These are phyloP conservation scores for Strigamia maritima DNA, from an alignment of 2,888 invertebrate genomes.

Conservation along the genomic window DNA sequence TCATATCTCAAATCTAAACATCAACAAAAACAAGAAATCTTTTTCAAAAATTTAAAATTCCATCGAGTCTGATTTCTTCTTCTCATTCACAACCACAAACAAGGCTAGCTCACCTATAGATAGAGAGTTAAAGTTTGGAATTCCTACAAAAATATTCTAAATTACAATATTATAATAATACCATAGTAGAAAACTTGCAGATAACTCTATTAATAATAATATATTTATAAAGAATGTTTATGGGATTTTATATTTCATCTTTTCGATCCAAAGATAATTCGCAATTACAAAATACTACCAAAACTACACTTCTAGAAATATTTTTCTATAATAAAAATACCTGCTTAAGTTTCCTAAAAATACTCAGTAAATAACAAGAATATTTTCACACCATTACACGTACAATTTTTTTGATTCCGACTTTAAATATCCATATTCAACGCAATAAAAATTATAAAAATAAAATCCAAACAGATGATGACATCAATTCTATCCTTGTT, in stretches of 20 bases:
- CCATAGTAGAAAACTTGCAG: conserved; percentile 16
- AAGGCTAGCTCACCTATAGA: conserved; percentile 10
- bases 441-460: background rate
- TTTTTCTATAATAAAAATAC: conserved; percentile 23
- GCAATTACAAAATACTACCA: background rate
- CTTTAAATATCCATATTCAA: background rate
- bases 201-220: conserved; percentile 7
- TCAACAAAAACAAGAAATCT: background rate
- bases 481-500: background rate
- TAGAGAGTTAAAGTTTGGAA: background rate
- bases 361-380: conserved; percentile 7
- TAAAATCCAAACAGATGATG: background rate
- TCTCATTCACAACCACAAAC: conserved; percentile 11
- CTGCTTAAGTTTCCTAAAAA: background rate
- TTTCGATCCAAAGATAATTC: background rate
- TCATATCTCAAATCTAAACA: background rate
- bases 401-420: background rate
- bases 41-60: too few species aligned
- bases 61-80: background rate
- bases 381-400: conserved; percentile 23
- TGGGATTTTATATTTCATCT: background rate
- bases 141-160: conserved; percentile 23
- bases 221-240: background rate
- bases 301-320: conserved; percentile 22
- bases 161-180: conserved; percentile 1